These are phyloP conservation scores for Papilio protenor DNA, from an alignment of 2,888 invertebrate species.

Conservation along the genomic window DNA sequence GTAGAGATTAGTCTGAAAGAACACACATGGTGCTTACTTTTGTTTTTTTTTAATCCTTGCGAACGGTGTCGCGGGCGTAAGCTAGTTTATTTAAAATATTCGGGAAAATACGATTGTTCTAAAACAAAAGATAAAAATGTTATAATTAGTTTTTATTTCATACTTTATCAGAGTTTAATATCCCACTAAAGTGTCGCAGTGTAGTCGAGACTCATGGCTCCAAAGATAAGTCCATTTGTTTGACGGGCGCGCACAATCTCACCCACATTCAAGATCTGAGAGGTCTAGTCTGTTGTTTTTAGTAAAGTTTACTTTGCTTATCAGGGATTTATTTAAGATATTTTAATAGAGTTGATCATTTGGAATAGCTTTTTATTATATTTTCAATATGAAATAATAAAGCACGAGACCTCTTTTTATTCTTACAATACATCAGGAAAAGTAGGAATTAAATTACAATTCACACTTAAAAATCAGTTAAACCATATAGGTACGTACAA, in stretches of 20 bases:
- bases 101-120: not conserved
- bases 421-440: not conserved
- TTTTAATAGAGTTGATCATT: conserved; percentile 12
- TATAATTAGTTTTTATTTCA: not conserved
- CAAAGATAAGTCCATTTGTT: conserved; percentile 42
- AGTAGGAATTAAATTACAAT: no score
- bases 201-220: conserved; percentile 22
- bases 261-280: conserved; percentile 30
- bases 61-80: no score
- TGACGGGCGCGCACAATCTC: conserved; percentile 38
- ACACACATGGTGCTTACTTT: no score
- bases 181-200: conserved; percentile 28
- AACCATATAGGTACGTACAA: no score
- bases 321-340: conserved; percentile 20
- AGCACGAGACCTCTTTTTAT: not conserved
- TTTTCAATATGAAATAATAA: no score
- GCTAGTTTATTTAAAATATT: not conserved
- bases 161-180: conserved; percentile 15
- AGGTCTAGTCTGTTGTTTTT: conserved; percentile 37
- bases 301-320: conserved; percentile 37
- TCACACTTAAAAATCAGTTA: no score
- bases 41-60: no score
- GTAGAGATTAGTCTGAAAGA: no score
- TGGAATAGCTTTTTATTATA: not conserved
- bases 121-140: not conserved